Conservation (phyloP, 2,888 invertebrate genomes). For the Chymomyza caudatula region DNA sequence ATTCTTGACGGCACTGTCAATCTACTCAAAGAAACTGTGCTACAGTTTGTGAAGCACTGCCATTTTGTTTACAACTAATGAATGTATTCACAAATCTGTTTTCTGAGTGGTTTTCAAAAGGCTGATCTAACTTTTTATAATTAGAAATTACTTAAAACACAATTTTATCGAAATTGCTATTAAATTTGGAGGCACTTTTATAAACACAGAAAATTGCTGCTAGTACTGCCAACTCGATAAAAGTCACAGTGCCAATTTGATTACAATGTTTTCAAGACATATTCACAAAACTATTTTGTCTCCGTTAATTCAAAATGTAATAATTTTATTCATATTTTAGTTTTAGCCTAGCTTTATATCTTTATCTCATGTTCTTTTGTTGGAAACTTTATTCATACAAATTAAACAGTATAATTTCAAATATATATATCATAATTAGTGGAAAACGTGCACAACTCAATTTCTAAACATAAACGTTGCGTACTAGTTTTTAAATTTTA, state of each 20-base stretch:
- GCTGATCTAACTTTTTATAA: too few species aligned
- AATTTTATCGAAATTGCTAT: too few species aligned
- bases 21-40: background rate
- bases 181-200: too few species aligned
- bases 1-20: background rate
- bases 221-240: too few species aligned
- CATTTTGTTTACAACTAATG: background rate
- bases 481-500: conserved; percentile 12
- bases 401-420: conserved; percentile 27
- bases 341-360: conserved; percentile 16
- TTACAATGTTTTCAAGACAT: too few species aligned
- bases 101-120: too few species aligned
- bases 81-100: background rate
- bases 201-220: too few species aligned
- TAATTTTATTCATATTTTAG: background rate
- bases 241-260: too few species aligned
- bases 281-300: background rate
- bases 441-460: conserved; percentile 8
- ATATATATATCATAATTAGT: background rate
- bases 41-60: background rate
- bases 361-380: conserved; percentile 20
- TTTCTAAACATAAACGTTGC: background rate
- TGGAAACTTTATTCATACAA: conserved; percentile 49
- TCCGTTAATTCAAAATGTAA: background rate
- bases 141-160: too few species aligned